Evolutionary conservation across 1,140 invertebrate species (phyloP).

Genomic region (Drosophila azteca): DNA sequence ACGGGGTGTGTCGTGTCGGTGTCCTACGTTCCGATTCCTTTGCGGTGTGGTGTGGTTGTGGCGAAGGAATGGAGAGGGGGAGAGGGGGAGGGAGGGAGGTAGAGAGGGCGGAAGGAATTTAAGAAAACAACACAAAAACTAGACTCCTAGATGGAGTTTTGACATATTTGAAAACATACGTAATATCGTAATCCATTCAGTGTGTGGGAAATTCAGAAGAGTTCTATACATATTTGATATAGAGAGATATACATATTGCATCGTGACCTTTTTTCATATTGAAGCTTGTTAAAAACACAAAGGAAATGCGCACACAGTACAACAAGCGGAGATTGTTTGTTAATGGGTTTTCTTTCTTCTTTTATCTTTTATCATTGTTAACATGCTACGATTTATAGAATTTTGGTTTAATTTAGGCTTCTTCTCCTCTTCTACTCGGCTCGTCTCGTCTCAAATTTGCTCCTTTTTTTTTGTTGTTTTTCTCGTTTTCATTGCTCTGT

Average conservation of each 20-base stretch:
- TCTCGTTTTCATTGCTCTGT: conserved; percentile 56
- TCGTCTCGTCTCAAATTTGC: conserved; percentile 13
- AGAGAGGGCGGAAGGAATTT: conserved; percentile 9
- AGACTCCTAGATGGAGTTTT: too few relatives aligned
- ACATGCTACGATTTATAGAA: conserved; percentile 66
- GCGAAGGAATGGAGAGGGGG: not conserved
- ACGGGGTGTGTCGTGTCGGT: conserved; percentile 5
- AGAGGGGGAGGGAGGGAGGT: conserved; percentile 6
- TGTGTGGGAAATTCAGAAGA: conserved; percentile 8
- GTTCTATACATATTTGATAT: conserved; percentile 12
- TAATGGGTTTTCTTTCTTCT: conserved; percentile 23
- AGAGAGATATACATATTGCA: conserved; percentile 58
- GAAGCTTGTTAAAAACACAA: conserved; percentile 54
- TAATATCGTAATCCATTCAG: conserved; percentile 4
- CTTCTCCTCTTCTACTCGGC: not conserved
- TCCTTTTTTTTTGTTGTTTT: conserved; percentile 11
- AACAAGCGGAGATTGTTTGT: conserved; percentile 58
- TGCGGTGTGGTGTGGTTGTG: conserved; percentile 8
- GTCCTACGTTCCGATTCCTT: conserved; percentile 3
- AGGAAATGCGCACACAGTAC: conserved; percentile 68
- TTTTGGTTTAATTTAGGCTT: conserved; percentile 52
- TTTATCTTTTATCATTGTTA: conserved; percentile 47
- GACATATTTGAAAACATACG: conserved; percentile 24
- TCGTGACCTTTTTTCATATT: conserved; percentile 66
- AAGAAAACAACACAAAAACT: conserved; percentile 43